phyloP scores from a whole-genome alignment of 2,888 invertebrate species.

The Glyphotaelius pellucidus region DNA sequence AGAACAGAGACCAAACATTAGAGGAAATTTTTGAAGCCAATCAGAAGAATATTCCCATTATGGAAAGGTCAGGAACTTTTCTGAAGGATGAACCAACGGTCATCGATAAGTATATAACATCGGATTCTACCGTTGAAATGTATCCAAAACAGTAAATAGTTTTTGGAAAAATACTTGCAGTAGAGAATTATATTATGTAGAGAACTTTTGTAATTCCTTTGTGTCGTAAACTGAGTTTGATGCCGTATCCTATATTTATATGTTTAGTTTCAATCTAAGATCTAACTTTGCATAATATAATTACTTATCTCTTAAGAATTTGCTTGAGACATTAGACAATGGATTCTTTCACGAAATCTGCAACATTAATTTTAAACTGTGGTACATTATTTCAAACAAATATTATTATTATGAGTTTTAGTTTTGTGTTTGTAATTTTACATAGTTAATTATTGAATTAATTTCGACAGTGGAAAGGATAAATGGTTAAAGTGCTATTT shows the following conservation, averaged over 20 bases:
- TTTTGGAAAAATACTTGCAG: not conserved
- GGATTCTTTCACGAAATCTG: not conserved
- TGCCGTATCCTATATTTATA: not conserved
- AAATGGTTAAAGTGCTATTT: too few relatives aligned
- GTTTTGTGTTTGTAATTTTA: not conserved
- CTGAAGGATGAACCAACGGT: constrained; percentile 86
- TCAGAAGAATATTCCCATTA: constrained; percentile 67
- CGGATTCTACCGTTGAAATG: constrained; percentile 56
- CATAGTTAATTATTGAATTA: not conserved
- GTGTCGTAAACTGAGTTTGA: not conserved
- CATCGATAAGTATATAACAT: constrained; percentile 71
- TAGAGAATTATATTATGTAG: not conserved
- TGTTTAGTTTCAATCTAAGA: not conserved
- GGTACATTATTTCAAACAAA: too few relatives aligned
- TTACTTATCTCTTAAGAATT: not conserved
- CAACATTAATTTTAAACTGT: not conserved
- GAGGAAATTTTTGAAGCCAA: constrained; percentile 61
- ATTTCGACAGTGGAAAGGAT: not conserved
- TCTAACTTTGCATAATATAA: not conserved
- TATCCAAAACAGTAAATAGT: constrained; percentile 47
- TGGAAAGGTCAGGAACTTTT: constrained; percentile 85
- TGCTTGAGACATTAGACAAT: not conserved
- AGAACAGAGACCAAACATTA: not conserved
- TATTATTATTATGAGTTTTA: not conserved
- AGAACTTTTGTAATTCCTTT: not conserved